Evolutionary conservation across 2,888 invertebrate species (phyloP).

Genomic region (Doris montereyensis): DNA sequence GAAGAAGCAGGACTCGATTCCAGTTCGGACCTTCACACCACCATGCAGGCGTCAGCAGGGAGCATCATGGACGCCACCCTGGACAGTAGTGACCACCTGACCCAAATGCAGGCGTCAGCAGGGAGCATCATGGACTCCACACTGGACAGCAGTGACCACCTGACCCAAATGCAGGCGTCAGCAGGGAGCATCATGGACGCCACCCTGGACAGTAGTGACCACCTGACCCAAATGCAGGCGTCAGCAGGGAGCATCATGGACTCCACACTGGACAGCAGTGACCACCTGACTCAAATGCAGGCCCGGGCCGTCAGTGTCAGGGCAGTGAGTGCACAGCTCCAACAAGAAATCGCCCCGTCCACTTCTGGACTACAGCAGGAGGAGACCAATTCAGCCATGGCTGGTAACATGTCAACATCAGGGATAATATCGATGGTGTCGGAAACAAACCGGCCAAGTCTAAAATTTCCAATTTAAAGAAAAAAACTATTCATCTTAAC

Average conservation of each 20-base stretch:
- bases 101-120: constrained; percentile 31
- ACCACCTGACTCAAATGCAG: constrained; percentile 28
- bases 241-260: constrained; percentile 39
- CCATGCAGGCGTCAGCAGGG: constrained; percentile 30
- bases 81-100: constrained; percentile 44
- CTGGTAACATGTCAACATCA: too few species aligned
- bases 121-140: constrained; percentile 40
- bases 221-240: constrained; percentile 29
- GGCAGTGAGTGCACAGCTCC: too few species aligned
- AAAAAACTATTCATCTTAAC: too few species aligned
- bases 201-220: constrained; percentile 45
- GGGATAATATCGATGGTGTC: too few species aligned
- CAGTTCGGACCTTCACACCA: constrained; percentile 34
- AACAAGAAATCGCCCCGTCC: too few species aligned
- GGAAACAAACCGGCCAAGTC: too few species aligned
- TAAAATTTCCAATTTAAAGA: too few species aligned
- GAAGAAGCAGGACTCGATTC: constrained; percentile 35
- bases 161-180: constrained; percentile 30
- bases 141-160: constrained; percentile 45
- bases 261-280: constrained; percentile 44
- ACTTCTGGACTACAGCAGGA: constrained; percentile 55
- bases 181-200: constrained; percentile 38
- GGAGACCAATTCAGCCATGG: too few species aligned
- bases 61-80: constrained; percentile 42
- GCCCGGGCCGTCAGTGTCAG: constrained; percentile 37